Evolutionary conservation across 1,140 invertebrate genomes (phyloP).

Genomic region (Orchestia grillus): DNA sequence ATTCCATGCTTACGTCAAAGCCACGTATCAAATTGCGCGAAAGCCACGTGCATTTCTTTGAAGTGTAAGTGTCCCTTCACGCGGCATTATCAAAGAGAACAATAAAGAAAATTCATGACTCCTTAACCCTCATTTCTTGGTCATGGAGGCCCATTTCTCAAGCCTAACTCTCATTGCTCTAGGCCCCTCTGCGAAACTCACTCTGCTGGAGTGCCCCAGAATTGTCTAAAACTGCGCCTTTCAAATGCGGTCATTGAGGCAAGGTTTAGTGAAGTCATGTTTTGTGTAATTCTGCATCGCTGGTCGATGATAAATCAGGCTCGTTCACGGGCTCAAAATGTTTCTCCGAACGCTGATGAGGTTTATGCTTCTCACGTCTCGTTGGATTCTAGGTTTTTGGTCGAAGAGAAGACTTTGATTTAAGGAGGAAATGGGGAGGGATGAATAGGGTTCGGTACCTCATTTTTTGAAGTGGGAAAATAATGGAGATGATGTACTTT

Average conservation of each 20-base stretch:
- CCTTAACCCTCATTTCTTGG: background rate
- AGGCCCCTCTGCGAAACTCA: background rate
- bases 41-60: background rate
- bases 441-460: background rate
- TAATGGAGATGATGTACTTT: too few relatives aligned
- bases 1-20: background rate
- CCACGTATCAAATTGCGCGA: background rate
- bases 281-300: background rate
- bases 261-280: background rate
- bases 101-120: background rate
- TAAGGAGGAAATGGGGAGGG: background rate
- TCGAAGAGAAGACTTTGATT: background rate
- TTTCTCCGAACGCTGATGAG: background rate
- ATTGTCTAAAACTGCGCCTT: background rate
- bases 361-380: background rate
- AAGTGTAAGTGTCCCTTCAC: background rate
- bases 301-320: background rate
- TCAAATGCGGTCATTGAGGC: background rate
- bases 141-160: background rate
- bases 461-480: background rate
- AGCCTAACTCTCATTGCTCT: background rate
- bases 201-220: background rate
- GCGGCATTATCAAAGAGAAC: background rate
- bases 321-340: background rate
- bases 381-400: background rate